Evolutionary conservation across 1,140 invertebrate species (phyloP), one percentile per base, ranked within the genome.

Genomic region (Drosophila aff.): DNA sequence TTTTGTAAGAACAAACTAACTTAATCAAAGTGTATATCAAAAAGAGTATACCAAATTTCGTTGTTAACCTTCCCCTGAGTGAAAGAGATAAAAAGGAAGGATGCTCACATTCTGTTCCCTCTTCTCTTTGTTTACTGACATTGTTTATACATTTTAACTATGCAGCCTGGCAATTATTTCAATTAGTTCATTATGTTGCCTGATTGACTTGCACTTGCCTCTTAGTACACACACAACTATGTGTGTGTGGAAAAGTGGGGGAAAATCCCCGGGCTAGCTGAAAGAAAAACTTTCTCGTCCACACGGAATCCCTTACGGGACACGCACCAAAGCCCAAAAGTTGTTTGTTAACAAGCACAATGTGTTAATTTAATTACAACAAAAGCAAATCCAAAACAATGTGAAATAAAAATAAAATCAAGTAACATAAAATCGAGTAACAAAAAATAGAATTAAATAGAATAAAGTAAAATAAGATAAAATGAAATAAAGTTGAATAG

Each of bases 121-220:
- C 57, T 31, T 36, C 58, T 63, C 65, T 68, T 33, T 58, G 60
- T 76, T 80, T 66, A 64, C 62, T 40, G 50, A 63, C 77, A 81
- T 74, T 84, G 67, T 84, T 81, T 81, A 77, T 81, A 73, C 65
- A 84, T 66, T 81, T 82, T 77, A 78, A 81, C 82, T 82, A 84
- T 86, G 82, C 82, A 71, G 60, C 40, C 65, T 31, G 74, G 79
- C 82, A 84, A 86, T 84, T 84, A 84, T 82, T 81, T 84, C 82
- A 84, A 84, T 84, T 84, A 84, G 82, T 75, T 84, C 78, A 74
- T 83, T 83, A 83, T 83, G 76, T 69, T 69, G 76, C 81, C 81
- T 80, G 76, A 82, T 82, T 82, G 81, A 83, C 81, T 83, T 60
- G 67, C 76, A 47, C 71, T 74, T 74, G 69, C 67, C 66, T 40